Conservation (phyloP, 1,140 invertebrate species). For the Lepidotrigona ventralis region DNA sequence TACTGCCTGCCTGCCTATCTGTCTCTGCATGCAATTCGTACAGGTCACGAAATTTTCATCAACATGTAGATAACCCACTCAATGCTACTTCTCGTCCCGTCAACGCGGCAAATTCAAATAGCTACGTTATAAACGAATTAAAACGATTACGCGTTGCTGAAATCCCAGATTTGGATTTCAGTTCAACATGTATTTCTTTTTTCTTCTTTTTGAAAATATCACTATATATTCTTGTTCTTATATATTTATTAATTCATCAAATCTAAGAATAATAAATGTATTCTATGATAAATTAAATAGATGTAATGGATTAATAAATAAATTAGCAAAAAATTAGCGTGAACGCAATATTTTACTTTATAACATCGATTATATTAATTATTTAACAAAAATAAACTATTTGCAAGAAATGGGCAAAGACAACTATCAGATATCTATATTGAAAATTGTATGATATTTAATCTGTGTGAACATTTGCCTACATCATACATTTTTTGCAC, state of each 20-base stretch:
- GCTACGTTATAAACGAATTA: background rate
- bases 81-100: background rate
- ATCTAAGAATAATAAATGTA: background rate
- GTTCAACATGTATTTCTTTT: background rate
- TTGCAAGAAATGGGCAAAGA: background rate
- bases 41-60: background rate
- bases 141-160: background rate
- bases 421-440: background rate
- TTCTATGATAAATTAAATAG: background rate
- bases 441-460: background rate
- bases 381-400: background rate
- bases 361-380: background rate
- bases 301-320: background rate
- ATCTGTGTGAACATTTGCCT: background rate
- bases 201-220: background rate
- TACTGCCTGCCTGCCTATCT: constrained; percentile 34
- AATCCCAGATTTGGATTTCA: background rate
- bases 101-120: constrained; percentile 23
- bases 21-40: constrained; percentile 28
- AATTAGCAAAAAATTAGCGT: background rate
- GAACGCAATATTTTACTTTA: background rate
- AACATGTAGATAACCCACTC: constrained; percentile 41
- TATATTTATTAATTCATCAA: background rate
- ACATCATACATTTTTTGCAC: background rate
- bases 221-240: background rate